Conservation (phyloP, 1,140 invertebrate genomes). For the Leptonema lineaticorne region DNA sequence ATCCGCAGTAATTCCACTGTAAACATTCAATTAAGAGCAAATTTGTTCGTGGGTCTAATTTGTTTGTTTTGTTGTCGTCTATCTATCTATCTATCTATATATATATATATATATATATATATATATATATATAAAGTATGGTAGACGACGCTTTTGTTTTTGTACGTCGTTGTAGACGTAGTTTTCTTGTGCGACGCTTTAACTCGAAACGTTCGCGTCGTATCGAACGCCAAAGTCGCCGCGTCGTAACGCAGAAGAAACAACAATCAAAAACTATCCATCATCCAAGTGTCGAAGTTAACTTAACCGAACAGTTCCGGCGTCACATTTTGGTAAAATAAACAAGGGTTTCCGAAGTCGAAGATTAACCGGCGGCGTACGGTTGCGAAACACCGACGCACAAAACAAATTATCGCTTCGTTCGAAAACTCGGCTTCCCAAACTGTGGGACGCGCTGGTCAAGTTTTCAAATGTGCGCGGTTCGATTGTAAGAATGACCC, state of each 20-base stretch:
- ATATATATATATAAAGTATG: no score
- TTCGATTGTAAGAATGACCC: no score
- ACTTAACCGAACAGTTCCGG: no score
- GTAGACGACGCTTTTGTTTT: no score
- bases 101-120: background rate
- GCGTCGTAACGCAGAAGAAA: slow-evolving; percentile 16
- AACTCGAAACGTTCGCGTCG: no score
- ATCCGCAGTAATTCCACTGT: background rate
- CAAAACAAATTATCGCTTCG: slow-evolving; percentile 19
- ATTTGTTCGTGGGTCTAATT: no score
- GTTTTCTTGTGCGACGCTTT: no score
- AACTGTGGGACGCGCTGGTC: background rate
- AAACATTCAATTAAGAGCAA: no score
- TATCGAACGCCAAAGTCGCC: slow-evolving; percentile 6
- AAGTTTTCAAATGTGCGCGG: background rate
- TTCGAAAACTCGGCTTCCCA: slow-evolving; percentile 4
- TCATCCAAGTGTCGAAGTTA: slow-evolving; percentile 29
- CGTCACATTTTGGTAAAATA: no score
- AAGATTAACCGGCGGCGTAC: slow-evolving; percentile 19
- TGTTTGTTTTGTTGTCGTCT: no score
- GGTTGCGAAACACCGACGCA: slow-evolving; percentile 5
- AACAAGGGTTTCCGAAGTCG: slow-evolving; percentile 25
- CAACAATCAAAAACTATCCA: slow-evolving; percentile 31
- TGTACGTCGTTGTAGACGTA: no score
- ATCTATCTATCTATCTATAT: background rate